Evolutionary conservation across 2,113 vertebrate species (phyloP).

Genomic region (Sus scrofa): DNA sequence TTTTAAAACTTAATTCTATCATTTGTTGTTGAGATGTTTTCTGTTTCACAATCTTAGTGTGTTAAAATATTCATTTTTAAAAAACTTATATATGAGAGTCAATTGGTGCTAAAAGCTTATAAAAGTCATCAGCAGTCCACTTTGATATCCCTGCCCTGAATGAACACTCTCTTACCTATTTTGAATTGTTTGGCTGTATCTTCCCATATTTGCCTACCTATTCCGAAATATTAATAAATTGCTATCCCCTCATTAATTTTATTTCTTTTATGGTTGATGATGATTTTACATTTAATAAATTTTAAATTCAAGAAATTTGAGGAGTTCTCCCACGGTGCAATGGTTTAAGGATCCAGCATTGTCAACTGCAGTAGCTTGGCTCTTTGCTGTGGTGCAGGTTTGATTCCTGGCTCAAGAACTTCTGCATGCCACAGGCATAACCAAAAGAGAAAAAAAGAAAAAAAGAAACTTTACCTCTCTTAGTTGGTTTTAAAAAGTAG

Average conservation of each 20-base stretch:
- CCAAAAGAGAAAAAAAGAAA: too few relatives aligned
- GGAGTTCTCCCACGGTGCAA: too few relatives aligned
- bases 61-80: neutral
- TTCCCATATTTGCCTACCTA: neutral
- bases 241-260: neutral
- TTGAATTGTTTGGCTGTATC: neutral
- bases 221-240: slow-evolving; percentile 40
- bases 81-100: neutral
- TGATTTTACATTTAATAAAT: neutral
- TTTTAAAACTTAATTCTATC: neutral
- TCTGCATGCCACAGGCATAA: too few relatives aligned
- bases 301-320: neutral
- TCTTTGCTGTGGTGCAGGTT: too few relatives aligned
- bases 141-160: neutral
- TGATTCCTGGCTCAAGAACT: too few relatives aligned
- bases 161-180: neutral
- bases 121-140: neutral
- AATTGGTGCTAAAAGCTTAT: neutral
- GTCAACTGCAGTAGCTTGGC: too few relatives aligned
- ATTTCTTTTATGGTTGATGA: neutral
- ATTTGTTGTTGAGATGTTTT: slow-evolving; percentile 30
- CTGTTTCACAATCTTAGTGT: neutral
- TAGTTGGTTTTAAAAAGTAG: slow-evolving; percentile 2
- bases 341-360: too few relatives aligned
- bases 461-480: neutral